Percentiles rank a stretch among this genome's conserved stretches.
Evolutionary conservation across 2,113 vertebrate genomes (phyloP).

Genomic region (Pavo muticus): DNA sequence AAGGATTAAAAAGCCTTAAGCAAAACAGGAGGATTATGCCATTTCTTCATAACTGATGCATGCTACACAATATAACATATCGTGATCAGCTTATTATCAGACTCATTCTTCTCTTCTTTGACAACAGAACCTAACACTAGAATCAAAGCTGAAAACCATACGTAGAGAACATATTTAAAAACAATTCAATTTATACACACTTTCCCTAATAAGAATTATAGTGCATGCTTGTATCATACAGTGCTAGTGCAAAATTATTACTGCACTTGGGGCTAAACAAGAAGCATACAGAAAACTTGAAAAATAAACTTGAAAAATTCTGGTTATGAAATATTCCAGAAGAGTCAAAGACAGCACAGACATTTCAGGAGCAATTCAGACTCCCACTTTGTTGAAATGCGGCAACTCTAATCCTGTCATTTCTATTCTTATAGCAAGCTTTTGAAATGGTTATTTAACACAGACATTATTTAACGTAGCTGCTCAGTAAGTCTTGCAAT

Average conservation of each 20-base stretch:
- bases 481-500: not conserved
- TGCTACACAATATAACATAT: not conserved
- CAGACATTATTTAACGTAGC: not conserved
- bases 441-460: slow-evolving; percentile 30
- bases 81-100: not conserved
- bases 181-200: not conserved
- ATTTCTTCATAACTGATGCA: not conserved
- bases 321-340: not conserved
- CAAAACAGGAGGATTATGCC: not conserved
- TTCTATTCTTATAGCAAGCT: not conserved
- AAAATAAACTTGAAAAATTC: slow-evolving; percentile 3
- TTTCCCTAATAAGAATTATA: not conserved
- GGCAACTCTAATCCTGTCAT: slow-evolving; percentile 1
- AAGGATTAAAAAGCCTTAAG: not conserved
- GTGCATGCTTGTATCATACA: not conserved
- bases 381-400: not conserved
- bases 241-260: fast-evolving
- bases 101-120: not conserved
- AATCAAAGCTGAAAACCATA: not conserved
- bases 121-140: not conserved
- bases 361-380: not conserved
- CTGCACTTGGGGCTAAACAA: not conserved
- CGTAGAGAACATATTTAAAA: not conserved
- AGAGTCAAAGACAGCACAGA: not conserved
- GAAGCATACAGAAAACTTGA: not conserved